phyloP scores from a whole-genome alignment of 2,113 vertebrate genomes.

The Piliocolobus tephrosceles region DNA sequence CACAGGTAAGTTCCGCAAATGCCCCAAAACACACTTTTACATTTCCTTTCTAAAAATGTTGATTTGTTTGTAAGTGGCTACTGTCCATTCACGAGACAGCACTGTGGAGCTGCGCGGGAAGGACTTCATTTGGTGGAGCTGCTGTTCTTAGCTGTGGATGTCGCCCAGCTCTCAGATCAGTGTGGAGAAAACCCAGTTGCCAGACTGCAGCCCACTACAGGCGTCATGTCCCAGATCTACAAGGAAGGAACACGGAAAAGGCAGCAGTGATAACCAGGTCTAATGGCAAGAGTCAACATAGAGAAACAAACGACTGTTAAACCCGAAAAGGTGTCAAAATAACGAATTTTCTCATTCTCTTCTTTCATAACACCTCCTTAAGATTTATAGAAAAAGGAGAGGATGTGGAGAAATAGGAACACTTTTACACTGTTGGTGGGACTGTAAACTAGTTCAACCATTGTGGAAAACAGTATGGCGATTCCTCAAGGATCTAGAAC shows the following conservation, averaged over 20 bases:
- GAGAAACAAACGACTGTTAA: background rate
- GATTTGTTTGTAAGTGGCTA: conserved; percentile 45
- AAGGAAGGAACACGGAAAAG: conserved; percentile 53
- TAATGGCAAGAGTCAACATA: background rate
- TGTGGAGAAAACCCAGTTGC: conserved; percentile 93
- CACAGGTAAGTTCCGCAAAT: conserved; percentile 45
- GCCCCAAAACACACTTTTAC: conserved; percentile 58
- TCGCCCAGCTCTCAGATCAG: conserved; percentile 83
- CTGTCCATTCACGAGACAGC: conserved; percentile 71
- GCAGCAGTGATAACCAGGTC: background rate
- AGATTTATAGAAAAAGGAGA: background rate
- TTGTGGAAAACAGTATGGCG: too few relatives aligned
- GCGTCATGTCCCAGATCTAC: conserved; percentile 99
- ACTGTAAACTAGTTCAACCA: too few relatives aligned
- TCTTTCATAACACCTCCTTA: background rate
- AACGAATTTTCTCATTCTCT: background rate
- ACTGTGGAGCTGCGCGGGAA: conserved; percentile 76
- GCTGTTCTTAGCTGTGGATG: conserved; percentile 71
- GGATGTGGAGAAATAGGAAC: too few relatives aligned
- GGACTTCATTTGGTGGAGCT: conserved; percentile 57
- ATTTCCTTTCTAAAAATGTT: conserved; percentile 47
- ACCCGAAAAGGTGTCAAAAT: background rate
- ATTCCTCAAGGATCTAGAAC: too few relatives aligned
- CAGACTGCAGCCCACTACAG: conserved; percentile 95
- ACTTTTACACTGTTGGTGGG: too few relatives aligned